Conservation (phyloP, 2,797 vertebrate species). For the Intellagama lesueurii region DNA sequence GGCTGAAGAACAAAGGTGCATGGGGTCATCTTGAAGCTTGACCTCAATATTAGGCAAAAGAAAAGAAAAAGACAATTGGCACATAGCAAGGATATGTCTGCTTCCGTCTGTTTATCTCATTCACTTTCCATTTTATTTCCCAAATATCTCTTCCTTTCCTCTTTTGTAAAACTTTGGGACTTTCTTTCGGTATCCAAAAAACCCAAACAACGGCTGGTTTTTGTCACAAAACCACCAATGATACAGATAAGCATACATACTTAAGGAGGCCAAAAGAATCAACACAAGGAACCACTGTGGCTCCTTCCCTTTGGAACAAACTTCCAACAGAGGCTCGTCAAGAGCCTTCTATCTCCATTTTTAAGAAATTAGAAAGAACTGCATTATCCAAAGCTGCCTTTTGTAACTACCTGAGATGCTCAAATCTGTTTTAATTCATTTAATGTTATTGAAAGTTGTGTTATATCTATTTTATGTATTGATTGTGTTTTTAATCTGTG, state of each 20-base stretch:
- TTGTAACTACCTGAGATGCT: too few species aligned
- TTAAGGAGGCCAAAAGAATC: too few species aligned
- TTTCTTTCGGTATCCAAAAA: slow-evolving; percentile 19
- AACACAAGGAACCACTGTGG: too few species aligned
- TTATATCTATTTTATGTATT: too few species aligned
- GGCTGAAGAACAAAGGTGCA: slow-evolving; percentile 36
- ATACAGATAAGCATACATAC: neutral
- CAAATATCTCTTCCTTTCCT: slow-evolving; percentile 47
- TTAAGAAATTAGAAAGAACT: too few species aligned
- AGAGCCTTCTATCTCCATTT: too few species aligned
- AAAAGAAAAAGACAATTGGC: slow-evolving; percentile 45
- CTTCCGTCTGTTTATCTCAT: slow-evolving; percentile 48
- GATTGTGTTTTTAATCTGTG: too few species aligned
- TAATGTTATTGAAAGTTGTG: too few species aligned
- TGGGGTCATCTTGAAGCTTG: slow-evolving; percentile 55
- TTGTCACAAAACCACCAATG: neutral
- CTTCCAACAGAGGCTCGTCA: too few species aligned
- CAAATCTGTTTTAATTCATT: too few species aligned
- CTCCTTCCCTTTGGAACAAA: too few species aligned
- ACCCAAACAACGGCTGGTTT: neutral
- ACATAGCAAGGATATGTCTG: neutral
- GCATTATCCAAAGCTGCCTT: too few species aligned
- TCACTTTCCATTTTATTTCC: slow-evolving; percentile 64
- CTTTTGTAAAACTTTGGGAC: slow-evolving; percentile 48
- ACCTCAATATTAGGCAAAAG: slow-evolving; percentile 35